phyloP scores from a whole-genome alignment of 2,888 invertebrate genomes.

The Dryocosmus kuriphilus region DNA sequence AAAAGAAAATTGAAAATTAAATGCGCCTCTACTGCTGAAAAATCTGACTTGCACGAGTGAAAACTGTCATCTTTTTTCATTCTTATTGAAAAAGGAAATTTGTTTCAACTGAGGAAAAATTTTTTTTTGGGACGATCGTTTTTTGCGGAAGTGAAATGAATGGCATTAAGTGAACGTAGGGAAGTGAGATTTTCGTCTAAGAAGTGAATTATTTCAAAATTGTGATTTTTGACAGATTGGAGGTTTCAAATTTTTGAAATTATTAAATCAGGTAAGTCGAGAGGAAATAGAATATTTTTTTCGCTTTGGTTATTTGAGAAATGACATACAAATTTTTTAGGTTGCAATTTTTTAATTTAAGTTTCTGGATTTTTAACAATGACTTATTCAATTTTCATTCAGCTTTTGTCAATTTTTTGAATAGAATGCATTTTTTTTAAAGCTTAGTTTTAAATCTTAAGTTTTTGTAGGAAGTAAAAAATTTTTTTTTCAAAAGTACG shows the following conservation, averaged over 20 bases:
- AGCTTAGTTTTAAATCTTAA: neutral
- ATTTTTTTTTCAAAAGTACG: slow-evolving; percentile 26
- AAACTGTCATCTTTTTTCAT: neutral
- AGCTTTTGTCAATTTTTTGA: too few species aligned
- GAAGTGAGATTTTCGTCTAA: neutral
- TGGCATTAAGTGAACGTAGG: neutral
- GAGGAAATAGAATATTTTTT: neutral
- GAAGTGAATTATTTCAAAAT: slow-evolving; percentile 23
- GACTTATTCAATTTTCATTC: too few species aligned
- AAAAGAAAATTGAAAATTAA: neutral
- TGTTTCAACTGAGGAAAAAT: neutral
- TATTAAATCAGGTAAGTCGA: slow-evolving; percentile 25
- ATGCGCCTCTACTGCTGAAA: too few species aligned
- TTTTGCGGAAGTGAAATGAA: slow-evolving; percentile 7
- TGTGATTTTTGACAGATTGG: neutral
- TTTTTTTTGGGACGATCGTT: neutral
- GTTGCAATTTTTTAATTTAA: neutral
- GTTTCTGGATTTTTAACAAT: neutral
- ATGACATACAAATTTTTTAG: neutral
- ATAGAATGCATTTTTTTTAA: neutral
- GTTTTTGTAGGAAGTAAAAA: neutral
- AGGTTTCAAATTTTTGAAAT: neutral
- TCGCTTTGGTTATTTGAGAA: neutral
- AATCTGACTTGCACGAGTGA: neutral
- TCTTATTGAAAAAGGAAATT: neutral